A percentile compares a stretch with the other conserved stretches of the same genome.
phyloP scores from a whole-genome alignment of 2,113 vertebrate genomes.

The Hymenochirus boettgeri region DNA sequence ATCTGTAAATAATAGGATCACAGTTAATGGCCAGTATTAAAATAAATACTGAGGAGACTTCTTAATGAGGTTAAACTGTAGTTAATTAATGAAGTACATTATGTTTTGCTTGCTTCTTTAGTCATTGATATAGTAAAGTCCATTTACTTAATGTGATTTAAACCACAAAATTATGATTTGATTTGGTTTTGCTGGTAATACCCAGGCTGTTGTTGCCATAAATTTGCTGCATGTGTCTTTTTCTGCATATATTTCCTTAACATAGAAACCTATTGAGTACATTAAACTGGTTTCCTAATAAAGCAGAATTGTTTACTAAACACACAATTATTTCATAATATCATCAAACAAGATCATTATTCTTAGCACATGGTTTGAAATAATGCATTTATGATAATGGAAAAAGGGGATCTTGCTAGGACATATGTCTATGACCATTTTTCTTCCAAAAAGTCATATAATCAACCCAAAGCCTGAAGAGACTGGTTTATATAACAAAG shows the following conservation, averaged over 20 bases:
- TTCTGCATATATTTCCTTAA: not conserved
- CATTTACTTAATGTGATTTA: not conserved
- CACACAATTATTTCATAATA: not conserved
- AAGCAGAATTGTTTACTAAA: not conserved
- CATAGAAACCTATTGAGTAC: not conserved
- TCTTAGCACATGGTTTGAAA: too few relatives aligned
- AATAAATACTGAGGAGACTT: not conserved
- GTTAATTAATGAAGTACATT: constrained; percentile 10
- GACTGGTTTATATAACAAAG: too few relatives aligned
- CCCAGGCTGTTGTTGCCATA: not conserved
- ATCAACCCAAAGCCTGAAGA: too few relatives aligned
- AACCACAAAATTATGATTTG: not conserved
- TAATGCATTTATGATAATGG: too few relatives aligned
- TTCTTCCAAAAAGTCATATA: too few relatives aligned
- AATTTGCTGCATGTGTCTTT: not conserved
- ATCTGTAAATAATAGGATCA: not conserved
- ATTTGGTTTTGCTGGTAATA: not conserved
- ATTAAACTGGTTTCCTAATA: not conserved
- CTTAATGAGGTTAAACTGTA: constrained; percentile 10
- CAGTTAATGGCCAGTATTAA: constrained; percentile 14
- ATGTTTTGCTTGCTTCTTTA: not conserved
- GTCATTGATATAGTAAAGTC: not conserved
- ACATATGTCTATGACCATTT: too few relatives aligned
- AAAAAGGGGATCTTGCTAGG: too few relatives aligned
- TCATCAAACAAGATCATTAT: not conserved